phyloP scores from a whole-genome alignment of 2,888 invertebrate species.

The Dorcus parallelipipedus region DNA sequence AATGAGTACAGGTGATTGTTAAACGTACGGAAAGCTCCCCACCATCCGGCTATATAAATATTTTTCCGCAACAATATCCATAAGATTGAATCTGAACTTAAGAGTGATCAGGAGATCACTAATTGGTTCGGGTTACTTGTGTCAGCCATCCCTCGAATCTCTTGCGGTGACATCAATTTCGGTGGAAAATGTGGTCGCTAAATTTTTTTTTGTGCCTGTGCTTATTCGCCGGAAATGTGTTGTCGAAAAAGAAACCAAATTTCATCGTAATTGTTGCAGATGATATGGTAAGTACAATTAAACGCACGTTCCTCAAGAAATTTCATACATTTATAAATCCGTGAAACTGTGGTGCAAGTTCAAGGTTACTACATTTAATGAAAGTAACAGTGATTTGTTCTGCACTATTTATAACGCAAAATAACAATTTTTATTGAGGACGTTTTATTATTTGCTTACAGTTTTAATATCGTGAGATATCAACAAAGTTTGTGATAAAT shows the following conservation, averaged over 20 bases:
- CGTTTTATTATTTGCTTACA: too few species aligned
- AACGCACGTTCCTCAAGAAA: too few species aligned
- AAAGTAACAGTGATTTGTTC: too few species aligned
- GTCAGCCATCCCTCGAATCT: background rate
- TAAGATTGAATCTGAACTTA: constrained; percentile 18
- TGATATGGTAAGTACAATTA: constrained; percentile 65
- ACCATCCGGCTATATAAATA: constrained; percentile 20
- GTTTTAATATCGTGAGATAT: too few species aligned
- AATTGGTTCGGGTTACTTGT: constrained; percentile 12
- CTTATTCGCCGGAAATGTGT: constrained; percentile 3
- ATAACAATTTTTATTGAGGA: too few species aligned
- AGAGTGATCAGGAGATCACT: constrained; percentile 18
- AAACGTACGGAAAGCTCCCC: background rate
- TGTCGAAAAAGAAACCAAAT: constrained; percentile 52
- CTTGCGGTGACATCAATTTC: background rate
- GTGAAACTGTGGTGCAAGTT: too few species aligned
- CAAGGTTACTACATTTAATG: too few species aligned
- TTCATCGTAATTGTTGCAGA: constrained; percentile 78
- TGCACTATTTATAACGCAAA: too few species aligned
- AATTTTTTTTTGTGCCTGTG: constrained; percentile 12
- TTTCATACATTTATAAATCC: too few species aligned
- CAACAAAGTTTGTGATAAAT: too few species aligned
- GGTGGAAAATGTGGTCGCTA: constrained; percentile 12
- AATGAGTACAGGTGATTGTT: background rate
- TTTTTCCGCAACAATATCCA: constrained; percentile 23